Evolutionary conservation across 2,113 vertebrate genomes (phyloP).

Genomic region (Puntigrus tetrazona): DNA sequence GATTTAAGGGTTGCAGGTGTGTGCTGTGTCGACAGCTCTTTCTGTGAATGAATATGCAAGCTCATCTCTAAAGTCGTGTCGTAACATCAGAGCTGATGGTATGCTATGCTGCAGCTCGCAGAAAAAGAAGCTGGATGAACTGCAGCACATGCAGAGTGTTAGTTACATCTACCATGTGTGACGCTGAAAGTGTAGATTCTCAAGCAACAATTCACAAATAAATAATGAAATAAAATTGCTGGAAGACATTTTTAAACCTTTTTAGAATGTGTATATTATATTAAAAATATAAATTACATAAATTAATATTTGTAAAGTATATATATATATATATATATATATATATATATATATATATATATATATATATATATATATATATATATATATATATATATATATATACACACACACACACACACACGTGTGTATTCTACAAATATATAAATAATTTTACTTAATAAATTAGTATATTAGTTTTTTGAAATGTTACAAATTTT

Average conservation of each 20-base stretch:
- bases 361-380: no score
- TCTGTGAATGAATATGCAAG: conserved; percentile 38
- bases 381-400: no score
- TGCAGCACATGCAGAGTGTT: not conserved
- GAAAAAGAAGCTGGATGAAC: not conserved
- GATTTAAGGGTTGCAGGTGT: conserved; percentile 50
- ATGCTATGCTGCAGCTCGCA: not conserved
- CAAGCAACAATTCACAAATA: not conserved
- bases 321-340: not conserved
- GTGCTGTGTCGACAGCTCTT: conserved; percentile 32
- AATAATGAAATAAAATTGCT: not conserved
- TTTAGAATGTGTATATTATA: no score
- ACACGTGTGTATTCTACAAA: no score
- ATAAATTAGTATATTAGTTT: no score
- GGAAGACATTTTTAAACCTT: no score
- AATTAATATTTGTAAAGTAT: not conserved
- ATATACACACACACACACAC: no score
- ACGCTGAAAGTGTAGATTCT: not conserved
- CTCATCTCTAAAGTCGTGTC: conserved; percentile 29
- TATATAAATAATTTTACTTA: no score
- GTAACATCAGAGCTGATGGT: conserved; percentile 3
- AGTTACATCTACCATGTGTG: not conserved
- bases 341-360: no score
- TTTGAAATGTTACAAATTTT: no score
- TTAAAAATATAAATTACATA: no score